Conservation (phyloP, 1,140 invertebrate genomes). For the Ephestia elutella region DNA sequence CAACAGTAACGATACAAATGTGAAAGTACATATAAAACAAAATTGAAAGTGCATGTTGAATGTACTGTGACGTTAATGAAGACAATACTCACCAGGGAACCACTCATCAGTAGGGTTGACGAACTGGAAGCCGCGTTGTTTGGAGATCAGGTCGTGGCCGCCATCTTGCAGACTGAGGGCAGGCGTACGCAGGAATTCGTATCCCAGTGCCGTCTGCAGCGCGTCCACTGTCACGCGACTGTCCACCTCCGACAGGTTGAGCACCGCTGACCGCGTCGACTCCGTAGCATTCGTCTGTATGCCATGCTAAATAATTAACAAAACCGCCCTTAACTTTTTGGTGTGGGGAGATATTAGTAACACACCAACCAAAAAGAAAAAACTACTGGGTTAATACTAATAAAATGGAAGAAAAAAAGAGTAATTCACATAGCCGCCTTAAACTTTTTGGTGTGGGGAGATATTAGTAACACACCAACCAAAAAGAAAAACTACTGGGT, state of each 20-base stretch:
- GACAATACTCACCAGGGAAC: conserved; percentile 86
- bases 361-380: conserved; percentile 28
- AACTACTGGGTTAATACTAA: conserved; percentile 17
- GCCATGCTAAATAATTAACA: conserved; percentile 72
- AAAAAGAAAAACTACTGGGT: too few relatives aligned
- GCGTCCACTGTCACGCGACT: conserved; percentile 79
- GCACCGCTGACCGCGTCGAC: conserved; percentile 86
- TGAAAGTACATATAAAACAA: too few relatives aligned
- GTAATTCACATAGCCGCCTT: too few relatives aligned
- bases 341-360: conserved; percentile 20
- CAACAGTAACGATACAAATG: too few relatives aligned
- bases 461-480: too few relatives aligned
- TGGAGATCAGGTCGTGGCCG: conserved; percentile 77
- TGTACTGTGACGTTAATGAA: too few relatives aligned
- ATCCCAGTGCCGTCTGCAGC: conserved; percentile 83
- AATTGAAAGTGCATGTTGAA: too few relatives aligned
- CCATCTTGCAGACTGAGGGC: conserved; percentile 80
- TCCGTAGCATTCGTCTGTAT: conserved; percentile 86
- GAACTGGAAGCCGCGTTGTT: conserved; percentile 86
- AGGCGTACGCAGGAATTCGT: conserved; percentile 85
- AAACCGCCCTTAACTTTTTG: conserved; percentile 43
- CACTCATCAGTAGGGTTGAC: conserved; percentile 90
- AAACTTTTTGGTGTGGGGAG: too few relatives aligned
- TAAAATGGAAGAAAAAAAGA: too few relatives aligned
- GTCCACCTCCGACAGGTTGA: conserved; percentile 85